These are phyloP conservation scores for Cathartes aura DNA, from an alignment of 2,113 vertebrate genomes.

Conservation along the genomic window DNA sequence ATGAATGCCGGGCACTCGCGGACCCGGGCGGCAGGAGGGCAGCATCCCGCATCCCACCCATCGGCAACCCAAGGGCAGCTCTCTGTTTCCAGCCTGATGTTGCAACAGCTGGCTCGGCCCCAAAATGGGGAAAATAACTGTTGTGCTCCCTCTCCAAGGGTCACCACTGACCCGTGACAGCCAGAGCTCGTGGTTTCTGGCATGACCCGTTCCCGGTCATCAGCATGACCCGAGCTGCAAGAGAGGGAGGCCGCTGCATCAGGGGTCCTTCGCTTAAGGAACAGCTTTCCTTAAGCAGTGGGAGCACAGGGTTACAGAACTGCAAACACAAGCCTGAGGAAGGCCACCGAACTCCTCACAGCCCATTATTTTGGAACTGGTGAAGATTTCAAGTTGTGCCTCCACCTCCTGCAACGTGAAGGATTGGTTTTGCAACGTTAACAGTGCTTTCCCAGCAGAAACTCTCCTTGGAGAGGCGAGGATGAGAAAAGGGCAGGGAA, in stretches of 20 bases:
- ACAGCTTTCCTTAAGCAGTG: neutral
- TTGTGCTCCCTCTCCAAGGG: neutral
- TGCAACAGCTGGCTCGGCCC: neutral
- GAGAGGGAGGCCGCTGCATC: neutral
- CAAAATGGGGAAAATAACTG: neutral
- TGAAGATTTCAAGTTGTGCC: neutral
- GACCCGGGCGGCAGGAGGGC: accelerated
- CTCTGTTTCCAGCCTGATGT: neutral
- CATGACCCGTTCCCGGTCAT: accelerated
- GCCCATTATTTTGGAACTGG: neutral
- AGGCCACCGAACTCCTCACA: neutral
- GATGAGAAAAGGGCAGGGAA: neutral
- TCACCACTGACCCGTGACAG: neutral
- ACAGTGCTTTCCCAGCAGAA: neutral
- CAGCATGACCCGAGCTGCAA: neutral
- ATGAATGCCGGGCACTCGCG: neutral
- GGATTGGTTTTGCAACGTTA: neutral
- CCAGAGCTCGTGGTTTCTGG: neutral
- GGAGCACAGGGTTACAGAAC: neutral
- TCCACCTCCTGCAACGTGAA: neutral
- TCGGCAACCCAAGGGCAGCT: neutral
- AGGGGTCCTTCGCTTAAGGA: neutral
- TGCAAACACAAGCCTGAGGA: accelerated
- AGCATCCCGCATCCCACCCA: neutral
- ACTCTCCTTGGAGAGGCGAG: neutral